A percentile compares a stretch with the other conserved stretches of the same genome.
Evolutionary conservation across 2,113 vertebrate species (phyloP).

Genomic region (Conger conger): DNA sequence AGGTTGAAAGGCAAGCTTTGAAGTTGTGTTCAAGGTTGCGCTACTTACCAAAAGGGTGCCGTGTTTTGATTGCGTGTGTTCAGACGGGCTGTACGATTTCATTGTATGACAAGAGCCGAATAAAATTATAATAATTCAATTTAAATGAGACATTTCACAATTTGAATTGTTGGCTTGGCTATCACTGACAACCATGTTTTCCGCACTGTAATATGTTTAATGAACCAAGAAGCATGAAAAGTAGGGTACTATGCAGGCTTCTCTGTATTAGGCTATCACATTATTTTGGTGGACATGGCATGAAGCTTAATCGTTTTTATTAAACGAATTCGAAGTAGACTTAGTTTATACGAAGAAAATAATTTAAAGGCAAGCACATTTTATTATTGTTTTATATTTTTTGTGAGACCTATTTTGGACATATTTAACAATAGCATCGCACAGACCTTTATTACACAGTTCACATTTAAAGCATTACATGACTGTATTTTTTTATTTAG

Average conservation of each 20-base stretch:
- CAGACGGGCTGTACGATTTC: not conserved
- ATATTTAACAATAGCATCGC: not conserved
- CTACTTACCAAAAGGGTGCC: not conserved
- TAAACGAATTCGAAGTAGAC: not conserved
- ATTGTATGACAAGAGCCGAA: not conserved
- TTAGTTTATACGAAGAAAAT: not conserved
- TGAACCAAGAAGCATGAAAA: not conserved
- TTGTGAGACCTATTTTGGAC: not conserved
- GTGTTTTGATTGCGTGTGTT: not conserved
- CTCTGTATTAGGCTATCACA: not conserved
- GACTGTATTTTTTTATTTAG: not conserved
- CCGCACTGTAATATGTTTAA: not conserved
- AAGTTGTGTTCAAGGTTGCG: not conserved
- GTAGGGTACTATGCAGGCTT: not conserved
- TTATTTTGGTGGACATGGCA: not conserved
- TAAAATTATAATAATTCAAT: not conserved
- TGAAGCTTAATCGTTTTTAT: not conserved
- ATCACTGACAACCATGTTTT: not conserved
- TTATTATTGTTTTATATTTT: not conserved
- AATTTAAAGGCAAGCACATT: not conserved
- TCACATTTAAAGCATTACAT: not conserved
- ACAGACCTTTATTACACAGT: not conserved
- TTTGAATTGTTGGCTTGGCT: not conserved
- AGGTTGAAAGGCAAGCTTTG: conserved; percentile 5
- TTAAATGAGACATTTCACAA: not conserved